These are phyloP conservation scores for Nemopilema nomurai DNA, from an alignment of 30 jellyfish, hydroid and myxozoan species.

Conservation along the genomic window DNA sequence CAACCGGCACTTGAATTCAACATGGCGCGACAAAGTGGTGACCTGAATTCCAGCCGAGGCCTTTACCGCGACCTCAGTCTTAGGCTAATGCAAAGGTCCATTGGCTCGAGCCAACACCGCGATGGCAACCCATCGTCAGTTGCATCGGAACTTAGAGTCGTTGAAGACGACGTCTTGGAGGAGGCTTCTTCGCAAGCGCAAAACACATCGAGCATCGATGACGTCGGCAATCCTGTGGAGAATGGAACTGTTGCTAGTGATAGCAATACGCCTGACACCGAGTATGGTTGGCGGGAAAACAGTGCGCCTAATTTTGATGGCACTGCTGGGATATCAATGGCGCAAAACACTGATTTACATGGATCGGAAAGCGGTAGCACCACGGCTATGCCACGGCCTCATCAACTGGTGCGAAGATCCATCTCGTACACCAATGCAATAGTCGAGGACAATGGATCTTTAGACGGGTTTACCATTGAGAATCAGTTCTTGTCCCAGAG, in stretches of 20 bases:
- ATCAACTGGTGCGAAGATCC: slow-evolving; percentile 5
- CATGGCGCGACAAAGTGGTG: slow-evolving; percentile 39
- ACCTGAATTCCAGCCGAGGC: slow-evolving; percentile 26
- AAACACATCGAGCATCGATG: not conserved
- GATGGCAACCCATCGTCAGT: not conserved
- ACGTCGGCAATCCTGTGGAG: slow-evolving; percentile 6
- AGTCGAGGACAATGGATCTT: not conserved
- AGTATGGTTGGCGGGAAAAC: not conserved
- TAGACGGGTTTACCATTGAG: not conserved
- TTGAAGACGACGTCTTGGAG: not conserved
- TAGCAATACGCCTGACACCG: not conserved
- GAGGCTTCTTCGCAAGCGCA: not conserved
- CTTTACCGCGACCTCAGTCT: slow-evolving; percentile 42
- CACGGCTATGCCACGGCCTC: not conserved
- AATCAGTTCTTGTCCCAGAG: not conserved
- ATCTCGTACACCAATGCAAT: slow-evolving; percentile 34
- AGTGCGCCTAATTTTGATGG: not conserved
- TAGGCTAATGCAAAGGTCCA: not conserved
- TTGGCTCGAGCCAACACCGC: not conserved
- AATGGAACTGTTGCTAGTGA: slow-evolving; percentile 22
- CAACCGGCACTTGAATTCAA: slow-evolving; percentile 91
- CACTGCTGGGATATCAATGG: not conserved
- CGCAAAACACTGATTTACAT: not conserved
- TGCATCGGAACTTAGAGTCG: not conserved
- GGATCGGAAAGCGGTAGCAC: not conserved